These are phyloP conservation scores for Poeciliopsis occidentalis DNA, from an alignment of 2,113 vertebrate species.

Conservation along the genomic window DNA sequence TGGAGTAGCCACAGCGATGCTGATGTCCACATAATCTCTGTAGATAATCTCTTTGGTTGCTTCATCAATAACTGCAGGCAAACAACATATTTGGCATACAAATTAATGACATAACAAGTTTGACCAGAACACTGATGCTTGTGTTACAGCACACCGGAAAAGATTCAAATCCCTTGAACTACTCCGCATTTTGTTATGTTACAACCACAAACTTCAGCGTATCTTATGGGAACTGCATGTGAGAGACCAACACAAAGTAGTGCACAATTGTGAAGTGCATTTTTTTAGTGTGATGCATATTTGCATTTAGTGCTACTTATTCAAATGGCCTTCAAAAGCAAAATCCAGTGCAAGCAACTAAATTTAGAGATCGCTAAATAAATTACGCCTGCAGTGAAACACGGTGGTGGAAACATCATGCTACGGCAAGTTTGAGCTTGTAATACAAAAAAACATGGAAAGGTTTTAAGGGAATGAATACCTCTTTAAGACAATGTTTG, in stretches of 20 bases:
- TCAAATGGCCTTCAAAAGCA: no score
- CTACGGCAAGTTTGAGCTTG: no score
- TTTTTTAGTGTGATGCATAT: neutral
- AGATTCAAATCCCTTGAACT: neutral
- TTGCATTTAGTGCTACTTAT: no score
- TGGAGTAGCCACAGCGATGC: constrained; percentile 92
- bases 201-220: neutral
- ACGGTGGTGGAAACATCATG: no score
- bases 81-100: no score
- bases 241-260: neutral
- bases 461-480: no score
- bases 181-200: neutral
- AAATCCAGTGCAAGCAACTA: no score
- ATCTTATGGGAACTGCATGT: neutral
- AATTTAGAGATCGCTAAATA: neutral
- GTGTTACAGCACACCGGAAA: neutral
- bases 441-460: no score
- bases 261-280: neutral
- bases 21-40: constrained; percentile 95
- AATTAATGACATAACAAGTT: neutral
- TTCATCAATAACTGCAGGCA: constrained; percentile 89
- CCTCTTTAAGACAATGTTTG: no score
- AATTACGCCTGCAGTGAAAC: neutral
- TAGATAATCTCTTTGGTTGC: constrained; percentile 94
- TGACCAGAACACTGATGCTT: neutral